These are phyloP conservation scores for Petrosia ficiformis DNA, from an alignment of 37 sponge, comb jelly and placozoan species.

Conservation along the genomic window DNA sequence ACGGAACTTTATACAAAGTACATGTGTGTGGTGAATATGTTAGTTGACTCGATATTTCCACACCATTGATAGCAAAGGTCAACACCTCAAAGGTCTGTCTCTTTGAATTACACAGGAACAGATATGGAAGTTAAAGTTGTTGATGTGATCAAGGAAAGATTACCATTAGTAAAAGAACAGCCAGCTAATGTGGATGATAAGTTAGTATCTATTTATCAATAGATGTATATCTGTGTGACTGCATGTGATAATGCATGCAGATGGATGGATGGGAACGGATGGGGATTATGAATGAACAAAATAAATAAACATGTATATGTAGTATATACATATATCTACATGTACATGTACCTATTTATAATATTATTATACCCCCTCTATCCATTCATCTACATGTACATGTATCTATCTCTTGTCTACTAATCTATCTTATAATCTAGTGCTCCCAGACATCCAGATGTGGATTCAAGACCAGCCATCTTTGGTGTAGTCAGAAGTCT, in stretches of 20 bases:
- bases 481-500: constrained; percentile 84
- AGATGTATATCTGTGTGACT: no score
- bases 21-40: not conserved
- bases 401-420: not conserved
- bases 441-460: constrained; percentile 19
- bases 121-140: constrained; percentile 60
- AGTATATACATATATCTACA: no score
- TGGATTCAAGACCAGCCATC: constrained; percentile 73
- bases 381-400: not conserved
- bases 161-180: constrained; percentile 47
- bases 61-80: no score
- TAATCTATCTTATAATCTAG: not conserved
- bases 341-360: no score
- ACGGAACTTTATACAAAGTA: not conserved
- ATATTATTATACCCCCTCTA: no score
- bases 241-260: no score
- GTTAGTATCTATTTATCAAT: no score
- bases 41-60: not conserved
- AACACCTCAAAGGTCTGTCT: no score
- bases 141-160: constrained; percentile 28
- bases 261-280: no score
- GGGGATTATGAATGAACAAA: no score
- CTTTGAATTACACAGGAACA: no score
- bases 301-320: no score
- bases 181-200: constrained; percentile 15